Percentiles rank a stretch among this genome's conserved stretches.
These are phyloP conservation scores for Mobula birostris DNA, from an alignment of 2,113 vertebrate genomes.

Conservation along the genomic window DNA sequence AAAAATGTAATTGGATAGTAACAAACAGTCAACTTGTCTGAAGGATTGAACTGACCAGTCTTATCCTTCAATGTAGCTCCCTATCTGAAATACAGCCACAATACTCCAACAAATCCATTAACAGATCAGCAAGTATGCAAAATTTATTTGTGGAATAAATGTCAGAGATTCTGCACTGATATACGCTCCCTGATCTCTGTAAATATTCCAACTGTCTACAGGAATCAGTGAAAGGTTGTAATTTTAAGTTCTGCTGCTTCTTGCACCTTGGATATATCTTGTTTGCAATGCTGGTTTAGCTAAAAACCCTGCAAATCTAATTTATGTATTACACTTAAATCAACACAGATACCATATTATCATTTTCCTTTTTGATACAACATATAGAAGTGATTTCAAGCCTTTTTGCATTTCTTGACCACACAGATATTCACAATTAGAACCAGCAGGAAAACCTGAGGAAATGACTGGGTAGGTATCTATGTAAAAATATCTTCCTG, in stretches of 20 bases:
- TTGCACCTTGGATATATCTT: background rate
- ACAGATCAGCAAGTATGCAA: background rate
- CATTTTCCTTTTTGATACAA: background rate
- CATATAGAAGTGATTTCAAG: background rate
- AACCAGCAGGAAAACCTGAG: background rate
- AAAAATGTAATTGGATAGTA: background rate
- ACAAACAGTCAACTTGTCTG: background rate
- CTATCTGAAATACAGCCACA: background rate
- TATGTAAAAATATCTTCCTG: background rate
- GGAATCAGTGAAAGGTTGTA: background rate
- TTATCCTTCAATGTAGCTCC: conserved; percentile 3
- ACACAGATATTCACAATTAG: background rate
- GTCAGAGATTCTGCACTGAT: background rate
- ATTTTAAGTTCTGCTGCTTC: background rate
- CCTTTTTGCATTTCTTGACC: background rate
- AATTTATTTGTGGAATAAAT: conserved; percentile 21
- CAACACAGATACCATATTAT: background rate
- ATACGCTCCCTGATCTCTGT: background rate
- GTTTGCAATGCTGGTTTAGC: background rate
- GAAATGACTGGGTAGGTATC: background rate
- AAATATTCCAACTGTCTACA: conserved; percentile 6
- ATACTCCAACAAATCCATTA: background rate
- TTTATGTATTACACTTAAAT: background rate
- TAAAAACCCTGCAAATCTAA: background rate
- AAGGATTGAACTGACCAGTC: background rate